Evolutionary conservation across 92 coral and sea anemone genomes (phyloP), one percentile per base, ranked within the genome.

Genomic region (Pocillopora grandis): DNA sequence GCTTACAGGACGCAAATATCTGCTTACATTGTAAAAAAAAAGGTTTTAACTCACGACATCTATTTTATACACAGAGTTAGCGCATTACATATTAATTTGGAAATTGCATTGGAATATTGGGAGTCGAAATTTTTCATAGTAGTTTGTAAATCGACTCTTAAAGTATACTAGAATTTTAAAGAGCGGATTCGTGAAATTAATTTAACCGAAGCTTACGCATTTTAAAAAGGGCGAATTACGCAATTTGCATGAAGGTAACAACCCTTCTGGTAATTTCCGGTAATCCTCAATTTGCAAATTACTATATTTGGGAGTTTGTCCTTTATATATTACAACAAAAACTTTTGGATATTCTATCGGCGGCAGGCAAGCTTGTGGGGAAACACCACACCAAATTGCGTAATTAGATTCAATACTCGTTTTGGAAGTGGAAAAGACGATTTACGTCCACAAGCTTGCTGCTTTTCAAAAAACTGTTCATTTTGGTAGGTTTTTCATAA

Each of bases 1-100:
- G 66, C 71, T 16, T 18, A 72, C 80, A 74, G 70, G 72, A 72
- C 33, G 21, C 70, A 72, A 61, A 73, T 81, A 81, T n/a, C n/a
- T 68, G 85, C 42, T 80, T 31, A 80, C 74, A 80, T 77, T 35
- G n/a, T 36, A 36, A 11, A 56, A 6, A 19, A 42, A 42, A 42
- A 7, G 52, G 4, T 7, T 42, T 42, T 7, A 42, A 42, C 7
- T 42, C 52, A 42, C 52, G 52, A 42, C 52, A 42, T 42, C 52
- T 42, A 42, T 42, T 42, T 42, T 42, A 31, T 31, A 19, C 10
- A 70, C 19, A 33, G 27, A 17, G 74, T 70, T 70, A 31, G 37
- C 18, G 52, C 5, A 3, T 42, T 42, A 42, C 8, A 42, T 0
- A 42, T 42, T 27, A 27, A 27, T 27, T 27, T 42, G 4, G 52